A percentile compares a stretch with the other conserved stretches of the same genome.
These are phyloP conservation scores for Xiphophorus couchianus DNA, from an alignment of 2,113 vertebrate genomes.

Conservation along the genomic window DNA sequence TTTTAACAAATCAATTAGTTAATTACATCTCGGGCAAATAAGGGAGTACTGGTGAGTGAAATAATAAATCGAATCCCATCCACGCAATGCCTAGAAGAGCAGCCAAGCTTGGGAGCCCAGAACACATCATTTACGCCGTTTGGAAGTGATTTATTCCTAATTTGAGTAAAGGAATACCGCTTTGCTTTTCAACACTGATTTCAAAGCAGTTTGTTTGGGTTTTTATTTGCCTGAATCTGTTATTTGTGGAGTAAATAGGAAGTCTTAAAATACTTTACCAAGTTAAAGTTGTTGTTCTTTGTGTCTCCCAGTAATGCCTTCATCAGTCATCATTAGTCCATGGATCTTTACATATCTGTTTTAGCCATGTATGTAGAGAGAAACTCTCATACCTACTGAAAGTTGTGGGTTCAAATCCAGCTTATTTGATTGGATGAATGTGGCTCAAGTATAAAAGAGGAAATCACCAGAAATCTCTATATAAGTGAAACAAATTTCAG, in stretches of 20 bases:
- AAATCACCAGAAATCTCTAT: neutral
- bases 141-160: slow-evolving; percentile 50
- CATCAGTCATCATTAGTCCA: neutral
- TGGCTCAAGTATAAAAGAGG: neutral
- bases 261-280: neutral
- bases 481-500: neutral
- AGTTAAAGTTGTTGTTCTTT: neutral
- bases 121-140: slow-evolving; percentile 38
- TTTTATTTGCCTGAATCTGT: slow-evolving; percentile 5
- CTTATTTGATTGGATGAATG: neutral
- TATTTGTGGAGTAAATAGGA: neutral
- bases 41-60: slow-evolving; percentile 64
- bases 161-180: slow-evolving; percentile 33
- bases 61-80: slow-evolving; percentile 66
- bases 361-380: neutral
- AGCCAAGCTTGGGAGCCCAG: slow-evolving; percentile 48
- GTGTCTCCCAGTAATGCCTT: neutral
- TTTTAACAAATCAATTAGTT: slow-evolving; percentile 74
- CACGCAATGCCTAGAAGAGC: slow-evolving; percentile 50
- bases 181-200: slow-evolving; percentile 17
- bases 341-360: neutral
- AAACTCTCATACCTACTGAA: neutral
- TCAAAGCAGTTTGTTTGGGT: neutral
- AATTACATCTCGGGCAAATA: slow-evolving; percentile 71
- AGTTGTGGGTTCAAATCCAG: too few relatives aligned